phyloP scores from a whole-genome alignment of 2,113 vertebrate species.

The Prionailurus viverrinus region DNA sequence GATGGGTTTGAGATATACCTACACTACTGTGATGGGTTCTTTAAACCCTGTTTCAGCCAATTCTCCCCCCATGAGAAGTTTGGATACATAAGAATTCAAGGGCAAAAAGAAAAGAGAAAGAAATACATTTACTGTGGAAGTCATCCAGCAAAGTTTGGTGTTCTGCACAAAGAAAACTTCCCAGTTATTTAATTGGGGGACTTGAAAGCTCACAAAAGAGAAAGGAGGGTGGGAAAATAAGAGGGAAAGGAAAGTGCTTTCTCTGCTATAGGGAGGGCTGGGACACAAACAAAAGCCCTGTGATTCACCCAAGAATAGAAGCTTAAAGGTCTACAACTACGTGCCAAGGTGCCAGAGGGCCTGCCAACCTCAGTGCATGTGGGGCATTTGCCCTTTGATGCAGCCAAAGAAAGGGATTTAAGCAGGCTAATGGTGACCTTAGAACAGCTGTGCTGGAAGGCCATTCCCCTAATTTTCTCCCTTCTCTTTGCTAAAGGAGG shows the following conservation, averaged over 20 bases:
- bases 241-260: constrained; percentile 54
- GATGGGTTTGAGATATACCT: neutral
- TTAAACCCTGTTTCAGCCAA: neutral
- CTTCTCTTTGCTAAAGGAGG: neutral
- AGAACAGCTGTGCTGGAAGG: neutral
- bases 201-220: constrained; percentile 71
- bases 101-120: constrained; percentile 34
- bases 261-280: constrained; percentile 18
- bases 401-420: constrained; percentile 63
- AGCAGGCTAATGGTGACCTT: constrained; percentile 61
- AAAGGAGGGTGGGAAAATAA: constrained; percentile 77
- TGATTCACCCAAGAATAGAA: constrained; percentile 74
- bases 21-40: neutral
- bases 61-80: neutral
- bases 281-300: constrained; percentile 71
- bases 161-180: constrained; percentile 56
- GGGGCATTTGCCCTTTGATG: constrained; percentile 72
- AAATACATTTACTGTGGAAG: neutral
- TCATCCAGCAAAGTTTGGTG: constrained; percentile 56
- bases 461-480: neutral
- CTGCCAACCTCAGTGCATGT: constrained; percentile 70
- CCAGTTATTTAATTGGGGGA: constrained; percentile 70
- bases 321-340: constrained; percentile 29
- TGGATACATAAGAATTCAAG: constrained; percentile 18
- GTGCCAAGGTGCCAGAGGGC: constrained; percentile 65